phyloP scores from a whole-genome alignment of 2,113 vertebrate species.

The Anoplopoma fimbria region DNA sequence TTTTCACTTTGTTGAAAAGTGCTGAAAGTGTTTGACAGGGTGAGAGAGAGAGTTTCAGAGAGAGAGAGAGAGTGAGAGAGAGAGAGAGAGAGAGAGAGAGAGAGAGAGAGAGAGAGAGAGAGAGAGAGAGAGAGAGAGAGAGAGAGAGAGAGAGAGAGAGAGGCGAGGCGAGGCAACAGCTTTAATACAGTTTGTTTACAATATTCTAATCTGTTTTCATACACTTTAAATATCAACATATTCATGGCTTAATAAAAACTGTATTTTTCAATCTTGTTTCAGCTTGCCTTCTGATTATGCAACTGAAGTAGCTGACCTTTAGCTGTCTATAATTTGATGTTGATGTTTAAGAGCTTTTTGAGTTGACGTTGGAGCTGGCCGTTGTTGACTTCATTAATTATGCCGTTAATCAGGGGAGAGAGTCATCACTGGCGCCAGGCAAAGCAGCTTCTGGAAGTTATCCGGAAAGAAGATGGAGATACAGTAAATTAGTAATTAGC shows the following conservation, averaged over 20 bases:
- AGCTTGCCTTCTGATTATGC: conserved; percentile 6
- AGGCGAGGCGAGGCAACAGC: too few species aligned
- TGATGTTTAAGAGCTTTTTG: conserved; percentile 28
- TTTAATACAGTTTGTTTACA: neutral
- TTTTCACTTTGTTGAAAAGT: neutral
- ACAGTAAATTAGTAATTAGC: neutral
- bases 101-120: neutral
- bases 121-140: neutral
- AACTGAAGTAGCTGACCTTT: conserved; percentile 38
- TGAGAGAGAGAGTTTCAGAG: too few species aligned
- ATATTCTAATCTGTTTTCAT: conserved; percentile 7
- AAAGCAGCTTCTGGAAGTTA: neutral
- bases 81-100: neutral
- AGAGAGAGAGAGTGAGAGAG: neutral
- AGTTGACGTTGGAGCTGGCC: neutral
- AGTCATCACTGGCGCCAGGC: conserved; percentile 24
- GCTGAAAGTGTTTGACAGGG: neutral
- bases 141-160: neutral
- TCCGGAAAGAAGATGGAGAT: neutral
- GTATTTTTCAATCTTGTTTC: neutral
- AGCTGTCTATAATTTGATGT: conserved; percentile 2
- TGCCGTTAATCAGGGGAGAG: conserved; percentile 13
- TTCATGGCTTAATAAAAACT: neutral
- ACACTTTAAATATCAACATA: neutral
- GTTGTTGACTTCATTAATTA: conserved; percentile 38